Conservation (phyloP, 2,888 invertebrate genomes). For the Trilocha varians region DNA sequence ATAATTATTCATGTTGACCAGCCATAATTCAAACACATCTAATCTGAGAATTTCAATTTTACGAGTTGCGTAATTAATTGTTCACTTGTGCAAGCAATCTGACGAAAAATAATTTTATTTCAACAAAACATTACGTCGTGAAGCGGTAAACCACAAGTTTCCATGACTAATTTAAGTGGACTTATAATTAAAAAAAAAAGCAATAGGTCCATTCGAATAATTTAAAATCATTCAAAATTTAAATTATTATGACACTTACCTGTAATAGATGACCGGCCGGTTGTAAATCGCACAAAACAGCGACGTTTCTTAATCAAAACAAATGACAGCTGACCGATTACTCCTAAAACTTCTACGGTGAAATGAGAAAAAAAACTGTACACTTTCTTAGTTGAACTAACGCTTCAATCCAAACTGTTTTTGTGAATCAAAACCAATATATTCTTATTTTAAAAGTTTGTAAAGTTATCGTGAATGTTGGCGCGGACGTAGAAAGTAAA, state of each 20-base stretch:
- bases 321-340: conserved; percentile 41
- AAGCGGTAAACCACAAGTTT: not conserved
- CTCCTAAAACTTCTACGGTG: conserved; percentile 2
- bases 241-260: conserved; percentile 26
- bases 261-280: conserved; percentile 41
- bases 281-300: conserved; percentile 28
- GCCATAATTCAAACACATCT: too few relatives aligned
- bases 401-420: conserved; percentile 3
- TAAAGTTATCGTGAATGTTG: conserved; percentile 51
- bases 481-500: conserved; percentile 40
- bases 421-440: not conserved
- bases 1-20: too few relatives aligned
- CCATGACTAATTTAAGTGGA: not conserved
- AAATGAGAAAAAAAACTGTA: conserved; percentile 2
- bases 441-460: conserved; percentile 36
- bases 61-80: too few relatives aligned
- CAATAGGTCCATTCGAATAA: too few relatives aligned
- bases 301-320: conserved; percentile 53
- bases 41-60: too few relatives aligned
- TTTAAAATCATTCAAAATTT: not conserved
- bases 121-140: not conserved
- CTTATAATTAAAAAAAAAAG: too few relatives aligned
- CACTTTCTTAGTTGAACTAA: not conserved
- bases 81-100: not conserved
- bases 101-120: not conserved